A percentile compares a stretch with the other conserved stretches of the same genome.
Conservation (phyloP, 2,888 invertebrate species). For the Dinocampus coccinellae region DNA sequence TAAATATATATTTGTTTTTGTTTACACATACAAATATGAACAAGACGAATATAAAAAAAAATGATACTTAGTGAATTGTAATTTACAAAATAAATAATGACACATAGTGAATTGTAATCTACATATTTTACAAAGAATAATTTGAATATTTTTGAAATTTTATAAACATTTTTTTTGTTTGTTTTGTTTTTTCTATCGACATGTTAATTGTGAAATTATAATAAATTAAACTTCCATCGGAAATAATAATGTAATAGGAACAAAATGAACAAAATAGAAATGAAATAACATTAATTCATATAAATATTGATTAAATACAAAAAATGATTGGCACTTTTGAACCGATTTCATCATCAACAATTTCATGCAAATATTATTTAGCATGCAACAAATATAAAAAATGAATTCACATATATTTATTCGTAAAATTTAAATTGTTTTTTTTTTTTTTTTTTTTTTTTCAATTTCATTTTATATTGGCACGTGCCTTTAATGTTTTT, state of each 20-base stretch:
- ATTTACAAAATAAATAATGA: conserved; percentile 27
- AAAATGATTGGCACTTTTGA: not conserved
- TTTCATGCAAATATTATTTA: not conserved
- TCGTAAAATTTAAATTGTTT: not conserved
- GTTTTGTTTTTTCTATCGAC: not conserved
- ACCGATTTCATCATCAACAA: not conserved
- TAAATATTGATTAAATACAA: not conserved
- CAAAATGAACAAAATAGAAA: not conserved
- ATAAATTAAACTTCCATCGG: not conserved
- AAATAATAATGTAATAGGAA: not conserved
- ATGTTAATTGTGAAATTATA: not conserved
- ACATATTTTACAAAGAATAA: conserved; percentile 15
- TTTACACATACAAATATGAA: not conserved
- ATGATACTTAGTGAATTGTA: conserved; percentile 15
- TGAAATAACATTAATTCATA: not conserved
- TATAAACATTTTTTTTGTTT: not conserved
- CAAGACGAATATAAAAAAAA: conserved; percentile 5
- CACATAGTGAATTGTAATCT: conserved; percentile 13
- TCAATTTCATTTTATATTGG: conserved; percentile 48
- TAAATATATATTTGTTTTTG: too few species aligned
- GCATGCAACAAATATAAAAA: not conserved
- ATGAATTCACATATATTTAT: not conserved
- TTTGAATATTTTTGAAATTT: not conserved
- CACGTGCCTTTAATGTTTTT: conserved; percentile 58
- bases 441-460: conserved; percentile 15